These are phyloP conservation scores for Eupleurogrammus muticus DNA, from an alignment of 2,797 vertebrate species.

Conservation along the genomic window DNA sequence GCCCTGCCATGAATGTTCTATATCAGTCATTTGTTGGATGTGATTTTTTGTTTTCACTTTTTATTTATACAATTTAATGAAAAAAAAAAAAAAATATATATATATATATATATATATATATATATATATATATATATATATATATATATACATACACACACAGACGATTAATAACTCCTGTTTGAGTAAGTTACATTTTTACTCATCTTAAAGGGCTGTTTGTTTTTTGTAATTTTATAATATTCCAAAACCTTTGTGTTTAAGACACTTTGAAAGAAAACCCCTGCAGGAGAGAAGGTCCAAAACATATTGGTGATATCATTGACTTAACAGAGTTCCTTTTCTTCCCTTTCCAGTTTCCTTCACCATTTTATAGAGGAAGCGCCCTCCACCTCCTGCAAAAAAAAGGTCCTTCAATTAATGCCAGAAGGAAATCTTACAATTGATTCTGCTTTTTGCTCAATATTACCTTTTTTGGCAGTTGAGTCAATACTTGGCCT, in stretches of 20 bases:
- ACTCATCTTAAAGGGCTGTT: not conserved
- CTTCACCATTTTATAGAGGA: not conserved
- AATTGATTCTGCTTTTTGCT: conserved; percentile 5
- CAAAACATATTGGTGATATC: not conserved
- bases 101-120: too few species aligned
- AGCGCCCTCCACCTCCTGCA: not conserved
- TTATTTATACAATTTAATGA: too few species aligned
- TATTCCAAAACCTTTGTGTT: not conserved
- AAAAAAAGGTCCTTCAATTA: not conserved
- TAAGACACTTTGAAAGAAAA: not conserved
- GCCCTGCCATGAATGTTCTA: too few species aligned
- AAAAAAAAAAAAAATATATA: too few species aligned
- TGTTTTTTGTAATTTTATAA: not conserved
- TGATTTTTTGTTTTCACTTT: too few species aligned
- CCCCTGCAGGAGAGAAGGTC: not conserved
- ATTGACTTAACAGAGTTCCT: not conserved
- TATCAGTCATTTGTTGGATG: too few species aligned
- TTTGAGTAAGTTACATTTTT: not conserved
- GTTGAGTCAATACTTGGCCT: conserved; percentile 18
- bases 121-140: too few species aligned
- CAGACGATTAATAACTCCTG: not conserved
- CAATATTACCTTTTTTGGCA: not conserved
- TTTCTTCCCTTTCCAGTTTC: too few species aligned
- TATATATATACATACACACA: too few species aligned
- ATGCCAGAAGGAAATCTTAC: not conserved